A percentile compares a stretch with the other conserved stretches of the same genome.
phyloP scores from a whole-genome alignment of 2,113 vertebrate genomes.

The Mesembrinibis cayennensis region DNA sequence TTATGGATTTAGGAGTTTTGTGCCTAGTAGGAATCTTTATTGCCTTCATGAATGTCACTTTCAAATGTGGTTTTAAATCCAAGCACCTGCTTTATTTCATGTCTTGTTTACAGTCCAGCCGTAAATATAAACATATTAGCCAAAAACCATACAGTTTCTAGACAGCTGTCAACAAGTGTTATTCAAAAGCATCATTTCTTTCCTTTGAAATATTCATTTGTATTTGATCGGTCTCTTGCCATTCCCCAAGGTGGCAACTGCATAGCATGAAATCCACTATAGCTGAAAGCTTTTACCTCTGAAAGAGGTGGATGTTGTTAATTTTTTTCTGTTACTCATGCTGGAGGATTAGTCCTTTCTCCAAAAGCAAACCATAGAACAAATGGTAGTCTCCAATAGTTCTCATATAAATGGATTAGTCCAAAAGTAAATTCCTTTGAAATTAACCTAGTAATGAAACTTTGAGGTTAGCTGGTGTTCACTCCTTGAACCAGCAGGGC shows the following conservation, averaged over 20 bases:
- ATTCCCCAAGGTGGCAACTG: background rate
- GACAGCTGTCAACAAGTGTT: background rate
- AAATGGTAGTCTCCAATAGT: background rate
- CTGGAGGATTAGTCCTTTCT: background rate
- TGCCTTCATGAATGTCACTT: background rate
- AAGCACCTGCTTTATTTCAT: background rate
- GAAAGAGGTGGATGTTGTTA: background rate
- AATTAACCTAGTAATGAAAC: background rate
- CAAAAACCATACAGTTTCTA: background rate
- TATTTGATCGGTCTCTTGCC: constrained; percentile 3
- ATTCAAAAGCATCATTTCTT: background rate
- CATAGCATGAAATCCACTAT: background rate
- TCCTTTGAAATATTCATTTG: background rate
- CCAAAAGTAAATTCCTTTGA: background rate
- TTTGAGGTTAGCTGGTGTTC: background rate
- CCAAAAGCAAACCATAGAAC: background rate
- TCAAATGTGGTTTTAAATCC: background rate
- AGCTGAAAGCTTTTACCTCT: background rate
- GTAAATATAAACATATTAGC: background rate
- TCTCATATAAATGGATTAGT: background rate
- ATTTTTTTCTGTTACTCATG: background rate
- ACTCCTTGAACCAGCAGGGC: background rate
- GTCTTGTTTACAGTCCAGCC: background rate
- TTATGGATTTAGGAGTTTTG: background rate
- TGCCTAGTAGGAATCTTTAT: background rate